phyloP scores from a whole-genome alignment of 2,888 invertebrate species.

The Sinodicranocentrus sp. region DNA sequence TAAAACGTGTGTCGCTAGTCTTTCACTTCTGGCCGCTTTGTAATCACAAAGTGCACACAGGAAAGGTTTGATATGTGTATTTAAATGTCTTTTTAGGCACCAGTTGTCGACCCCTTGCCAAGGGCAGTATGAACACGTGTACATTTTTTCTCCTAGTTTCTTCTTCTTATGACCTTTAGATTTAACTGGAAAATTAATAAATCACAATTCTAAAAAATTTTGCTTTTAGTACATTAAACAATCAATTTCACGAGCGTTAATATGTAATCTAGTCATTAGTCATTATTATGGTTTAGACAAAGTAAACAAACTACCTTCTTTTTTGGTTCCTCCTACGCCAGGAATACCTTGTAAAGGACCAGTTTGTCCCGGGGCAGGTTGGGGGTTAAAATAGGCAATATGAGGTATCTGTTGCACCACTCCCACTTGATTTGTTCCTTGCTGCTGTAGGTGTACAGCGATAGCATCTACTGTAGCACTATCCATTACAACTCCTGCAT shows the following conservation, averaged over 20 bases:
- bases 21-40: slow-evolving; percentile 94
- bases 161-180: slow-evolving; percentile 79
- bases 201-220: neutral
- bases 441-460: slow-evolving; percentile 43
- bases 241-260: too few species aligned
- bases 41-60: slow-evolving; percentile 94
- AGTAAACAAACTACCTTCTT: slow-evolving; percentile 68
- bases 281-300: slow-evolving; percentile 17
- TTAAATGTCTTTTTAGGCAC: slow-evolving; percentile 94
- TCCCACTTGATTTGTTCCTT: slow-evolving; percentile 54
- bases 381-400: slow-evolving; percentile 75
- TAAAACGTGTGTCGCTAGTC: slow-evolving; percentile 92
- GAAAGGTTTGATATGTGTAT: slow-evolving; percentile 95
- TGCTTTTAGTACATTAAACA: too few species aligned
- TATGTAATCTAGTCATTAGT: too few species aligned
- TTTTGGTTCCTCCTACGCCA: slow-evolving; percentile 74
- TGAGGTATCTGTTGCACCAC: slow-evolving; percentile 73
- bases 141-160: slow-evolving; percentile 83
- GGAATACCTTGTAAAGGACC: slow-evolving; percentile 73
- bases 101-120: slow-evolving; percentile 93
- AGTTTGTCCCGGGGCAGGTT: slow-evolving; percentile 70
- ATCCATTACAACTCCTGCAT: neutral
- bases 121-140: slow-evolving; percentile 92
- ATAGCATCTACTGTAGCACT: slow-evolving; percentile 36
- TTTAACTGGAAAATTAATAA: slow-evolving; percentile 65